A percentile compares a stretch with the other conserved stretches of the same genome.
phyloP scores from a whole-genome alignment of 2,888 invertebrate species.

The Papilio elwesi region DNA sequence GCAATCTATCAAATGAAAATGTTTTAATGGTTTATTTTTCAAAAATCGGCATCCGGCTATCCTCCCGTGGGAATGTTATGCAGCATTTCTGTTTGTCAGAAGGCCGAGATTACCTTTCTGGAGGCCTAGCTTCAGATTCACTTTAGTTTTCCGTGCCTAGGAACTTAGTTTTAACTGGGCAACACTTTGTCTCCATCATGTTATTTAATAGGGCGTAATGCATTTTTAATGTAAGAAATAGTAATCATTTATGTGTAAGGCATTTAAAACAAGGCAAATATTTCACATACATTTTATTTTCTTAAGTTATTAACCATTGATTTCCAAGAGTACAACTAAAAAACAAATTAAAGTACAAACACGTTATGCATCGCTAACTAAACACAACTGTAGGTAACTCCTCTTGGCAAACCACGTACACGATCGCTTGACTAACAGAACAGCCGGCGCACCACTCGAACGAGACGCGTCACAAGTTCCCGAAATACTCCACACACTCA shows the following conservation, averaged over 20 bases:
- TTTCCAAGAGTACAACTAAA: conserved; percentile 85
- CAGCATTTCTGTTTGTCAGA: too few species aligned
- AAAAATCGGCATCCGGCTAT: too few species aligned
- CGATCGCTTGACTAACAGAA: conserved; percentile 75
- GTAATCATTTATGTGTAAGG: not conserved
- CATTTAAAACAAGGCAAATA: conserved; percentile 57
- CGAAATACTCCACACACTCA: conserved; percentile 62
- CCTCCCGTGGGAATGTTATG: too few species aligned
- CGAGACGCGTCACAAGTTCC: conserved; percentile 64
- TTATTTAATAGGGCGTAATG: too few species aligned
- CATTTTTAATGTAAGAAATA: conserved; percentile 20
- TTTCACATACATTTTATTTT: conserved; percentile 84
- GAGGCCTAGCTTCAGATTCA: too few species aligned
- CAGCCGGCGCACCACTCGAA: conserved; percentile 74
- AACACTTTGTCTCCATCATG: too few species aligned
- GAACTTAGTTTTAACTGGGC: too few species aligned
- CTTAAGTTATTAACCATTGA: conserved; percentile 85
- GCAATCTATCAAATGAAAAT: too few species aligned
- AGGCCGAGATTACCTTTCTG: too few species aligned
- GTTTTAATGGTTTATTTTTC: too few species aligned
- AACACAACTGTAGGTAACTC: conserved; percentile 84
- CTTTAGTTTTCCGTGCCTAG: too few species aligned
- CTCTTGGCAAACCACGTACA: conserved; percentile 82
- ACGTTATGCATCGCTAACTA: conserved; percentile 84
- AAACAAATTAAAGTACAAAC: conserved; percentile 85